A percentile compares a stretch with the other conserved stretches of the same genome.
Conservation (phyloP, 2,113 vertebrate genomes). For the Columbina picui region DNA sequence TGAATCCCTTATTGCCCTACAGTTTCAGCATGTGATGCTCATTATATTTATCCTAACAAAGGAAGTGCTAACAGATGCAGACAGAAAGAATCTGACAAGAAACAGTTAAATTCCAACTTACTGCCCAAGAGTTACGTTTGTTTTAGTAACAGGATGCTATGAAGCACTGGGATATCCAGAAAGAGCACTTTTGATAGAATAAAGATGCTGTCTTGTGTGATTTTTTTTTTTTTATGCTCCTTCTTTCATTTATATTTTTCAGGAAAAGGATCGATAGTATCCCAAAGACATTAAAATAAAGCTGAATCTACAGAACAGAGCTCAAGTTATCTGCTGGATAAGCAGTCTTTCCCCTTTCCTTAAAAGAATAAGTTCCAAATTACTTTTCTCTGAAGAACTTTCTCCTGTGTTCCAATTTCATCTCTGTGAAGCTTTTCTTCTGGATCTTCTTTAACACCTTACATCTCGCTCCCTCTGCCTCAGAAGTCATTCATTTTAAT, state of each 20-base stretch:
- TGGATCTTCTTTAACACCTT: not conserved
- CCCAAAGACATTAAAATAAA: slow-evolving; percentile 54
- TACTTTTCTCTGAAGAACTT: not conserved
- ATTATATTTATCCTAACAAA: not conserved
- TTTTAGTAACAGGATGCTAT: not conserved
- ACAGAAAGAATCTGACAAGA: not conserved
- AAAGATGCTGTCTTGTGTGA: not conserved
- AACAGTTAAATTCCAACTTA: not conserved
- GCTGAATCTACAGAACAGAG: slow-evolving; percentile 19
- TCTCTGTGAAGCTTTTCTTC: not conserved
- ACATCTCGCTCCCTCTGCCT: not conserved
- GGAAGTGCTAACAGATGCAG: not conserved
- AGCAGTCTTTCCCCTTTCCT: slow-evolving; percentile 1
- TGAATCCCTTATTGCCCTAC: not conserved
- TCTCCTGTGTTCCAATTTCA: not conserved
- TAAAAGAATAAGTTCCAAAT: slow-evolving; percentile 11
- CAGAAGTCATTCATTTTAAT: not conserved
- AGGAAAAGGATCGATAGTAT: not conserved
- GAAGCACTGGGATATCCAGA: not conserved
- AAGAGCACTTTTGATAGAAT: not conserved
- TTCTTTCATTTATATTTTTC: slow-evolving; percentile 12
- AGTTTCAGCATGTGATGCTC: not conserved
- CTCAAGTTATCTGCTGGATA: slow-evolving; percentile 25
- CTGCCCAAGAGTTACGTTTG: not conserved
- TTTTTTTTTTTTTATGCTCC: not conserved